These are phyloP conservation scores for Apamea epomidion DNA, from an alignment of 2,888 invertebrate genomes.

Conservation along the genomic window DNA sequence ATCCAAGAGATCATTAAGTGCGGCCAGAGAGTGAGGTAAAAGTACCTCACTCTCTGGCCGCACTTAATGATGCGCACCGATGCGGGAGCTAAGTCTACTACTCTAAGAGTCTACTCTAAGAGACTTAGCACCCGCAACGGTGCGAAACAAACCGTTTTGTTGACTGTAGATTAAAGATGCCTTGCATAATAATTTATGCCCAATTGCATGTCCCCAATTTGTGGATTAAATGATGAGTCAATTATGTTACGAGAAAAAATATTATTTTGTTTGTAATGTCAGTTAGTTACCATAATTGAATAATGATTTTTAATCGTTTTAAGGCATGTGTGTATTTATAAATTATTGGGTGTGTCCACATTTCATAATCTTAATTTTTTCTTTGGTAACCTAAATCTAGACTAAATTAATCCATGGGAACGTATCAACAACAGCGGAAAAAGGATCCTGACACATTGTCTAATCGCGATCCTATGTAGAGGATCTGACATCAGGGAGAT, in stretches of 20 bases:
- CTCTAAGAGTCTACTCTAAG: too few species aligned
- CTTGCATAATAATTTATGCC: conserved; percentile 1
- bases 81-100: too few species aligned
- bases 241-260: background rate
- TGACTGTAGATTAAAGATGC: background rate
- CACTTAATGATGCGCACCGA: too few species aligned
- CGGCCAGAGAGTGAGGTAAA: background rate
- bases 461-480: too few species aligned
- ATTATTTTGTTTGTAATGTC: background rate
- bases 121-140: background rate
- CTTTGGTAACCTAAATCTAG: background rate
- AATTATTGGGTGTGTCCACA: background rate
- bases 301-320: background rate
- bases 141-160: conserved; percentile 1
- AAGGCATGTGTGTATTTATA: background rate
- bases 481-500: too few species aligned
- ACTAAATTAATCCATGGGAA: background rate
- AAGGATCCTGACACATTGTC: background rate
- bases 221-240: background rate
- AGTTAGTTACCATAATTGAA: background rate
- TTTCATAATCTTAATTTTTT: background rate
- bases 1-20: background rate
- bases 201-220: background rate
- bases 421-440: background rate
- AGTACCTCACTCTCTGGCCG: too few species aligned